These are phyloP conservation scores for Anarrhichthys ocellatus DNA, from an alignment of 2,113 vertebrate species.

Conservation along the genomic window DNA sequence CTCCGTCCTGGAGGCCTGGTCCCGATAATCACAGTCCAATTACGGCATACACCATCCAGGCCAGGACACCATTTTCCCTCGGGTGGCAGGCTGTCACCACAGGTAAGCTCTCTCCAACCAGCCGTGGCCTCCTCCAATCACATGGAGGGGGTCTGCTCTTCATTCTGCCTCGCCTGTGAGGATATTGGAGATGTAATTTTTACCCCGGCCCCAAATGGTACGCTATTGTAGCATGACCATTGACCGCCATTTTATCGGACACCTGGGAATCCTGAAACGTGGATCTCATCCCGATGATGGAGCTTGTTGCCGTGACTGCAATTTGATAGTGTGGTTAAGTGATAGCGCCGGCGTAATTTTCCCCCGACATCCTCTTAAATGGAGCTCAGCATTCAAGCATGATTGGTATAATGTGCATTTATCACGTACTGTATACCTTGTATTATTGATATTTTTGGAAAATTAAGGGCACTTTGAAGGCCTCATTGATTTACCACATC, in stretches of 20 bases:
- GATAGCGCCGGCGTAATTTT: constrained; percentile 50
- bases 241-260: constrained; percentile 70
- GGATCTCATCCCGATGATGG: constrained; percentile 55
- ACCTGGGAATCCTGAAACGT: constrained; percentile 61
- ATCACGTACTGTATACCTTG: constrained; percentile 24
- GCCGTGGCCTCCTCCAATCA: constrained; percentile 76
- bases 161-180: constrained; percentile 56
- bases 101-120: constrained; percentile 87
- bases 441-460: constrained; percentile 60
- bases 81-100: constrained; percentile 98
- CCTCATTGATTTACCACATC: constrained; percentile 52
- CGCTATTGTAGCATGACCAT: constrained; percentile 57
- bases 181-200: constrained; percentile 74
- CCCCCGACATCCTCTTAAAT: constrained; percentile 49
- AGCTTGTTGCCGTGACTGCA: constrained; percentile 54
- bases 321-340: constrained; percentile 67
- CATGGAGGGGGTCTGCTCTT: constrained; percentile 46
- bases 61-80: constrained; percentile 96
- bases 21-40: constrained; percentile 98
- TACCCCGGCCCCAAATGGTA: constrained; percentile 51
- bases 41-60: constrained; percentile 93
- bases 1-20: constrained; percentile 96
- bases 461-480: constrained; percentile 55
- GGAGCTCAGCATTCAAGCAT: constrained; percentile 41
- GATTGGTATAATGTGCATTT: constrained; percentile 55